phyloP scores from a whole-genome alignment of 2,888 invertebrate genomes.

The Piscicola geometra region DNA sequence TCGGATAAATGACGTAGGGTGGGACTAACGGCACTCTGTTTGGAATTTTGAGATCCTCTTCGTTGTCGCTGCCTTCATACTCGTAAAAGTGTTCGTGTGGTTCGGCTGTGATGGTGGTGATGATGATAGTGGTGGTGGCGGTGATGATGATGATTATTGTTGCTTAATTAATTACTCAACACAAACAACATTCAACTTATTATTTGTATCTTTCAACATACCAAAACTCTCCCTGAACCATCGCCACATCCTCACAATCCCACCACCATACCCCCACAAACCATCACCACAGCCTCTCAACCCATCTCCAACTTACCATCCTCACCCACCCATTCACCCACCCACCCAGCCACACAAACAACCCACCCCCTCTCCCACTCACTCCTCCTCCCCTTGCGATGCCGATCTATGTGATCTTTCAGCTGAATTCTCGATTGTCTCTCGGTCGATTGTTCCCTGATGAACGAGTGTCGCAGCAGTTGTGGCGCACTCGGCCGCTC shows the following conservation, averaged over 20 bases:
- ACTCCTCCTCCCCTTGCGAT: slow-evolving; percentile 48
- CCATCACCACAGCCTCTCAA: background rate
- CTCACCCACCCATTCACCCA: background rate
- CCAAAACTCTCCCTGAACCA: too few relatives aligned
- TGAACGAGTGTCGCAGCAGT: slow-evolving; percentile 91
- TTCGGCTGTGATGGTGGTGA: slow-evolving; percentile 66
- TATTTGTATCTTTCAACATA: too few relatives aligned
- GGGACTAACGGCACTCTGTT: slow-evolving; percentile 49
- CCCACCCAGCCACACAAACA: background rate
- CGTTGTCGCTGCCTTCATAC: slow-evolving; percentile 90
- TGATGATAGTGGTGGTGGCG: too few relatives aligned
- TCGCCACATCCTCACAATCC: background rate
- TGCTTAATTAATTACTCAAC: too few relatives aligned
- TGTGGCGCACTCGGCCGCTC: slow-evolving; percentile 97
- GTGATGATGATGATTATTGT: too few relatives aligned
- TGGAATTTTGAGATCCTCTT: slow-evolving; percentile 81
- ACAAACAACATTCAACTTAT: too few relatives aligned
- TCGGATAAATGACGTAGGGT: background rate
- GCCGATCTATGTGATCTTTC: slow-evolving; percentile 95
- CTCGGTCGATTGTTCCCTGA: slow-evolving; percentile 96
- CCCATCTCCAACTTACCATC: background rate
- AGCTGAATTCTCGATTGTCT: slow-evolving; percentile 94
- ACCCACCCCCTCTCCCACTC: background rate
- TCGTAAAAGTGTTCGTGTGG: slow-evolving; percentile 60
- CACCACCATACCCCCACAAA: slow-evolving; percentile 3